Evolutionary conservation across 2,113 vertebrate species (phyloP).

Genomic region (Erythrocercus mccallii): DNA sequence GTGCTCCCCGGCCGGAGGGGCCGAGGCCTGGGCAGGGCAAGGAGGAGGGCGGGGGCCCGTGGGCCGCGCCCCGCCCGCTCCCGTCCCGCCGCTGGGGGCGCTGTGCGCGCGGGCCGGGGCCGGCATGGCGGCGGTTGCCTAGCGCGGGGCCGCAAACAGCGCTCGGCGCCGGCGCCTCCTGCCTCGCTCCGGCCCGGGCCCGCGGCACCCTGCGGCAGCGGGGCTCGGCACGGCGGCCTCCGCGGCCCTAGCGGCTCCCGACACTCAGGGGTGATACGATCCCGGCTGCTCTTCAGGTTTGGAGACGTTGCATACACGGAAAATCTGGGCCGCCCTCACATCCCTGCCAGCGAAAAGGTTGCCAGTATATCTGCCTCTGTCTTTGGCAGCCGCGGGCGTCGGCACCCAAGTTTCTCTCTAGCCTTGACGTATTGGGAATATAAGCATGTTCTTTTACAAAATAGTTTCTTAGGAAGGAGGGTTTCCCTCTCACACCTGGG

Average conservation of each 20-base stretch:
- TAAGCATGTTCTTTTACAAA: background rate
- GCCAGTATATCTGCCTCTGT: fast-evolving
- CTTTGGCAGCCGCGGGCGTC: background rate
- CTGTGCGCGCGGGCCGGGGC: background rate
- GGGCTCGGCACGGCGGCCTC: background rate
- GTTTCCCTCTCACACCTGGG: background rate
- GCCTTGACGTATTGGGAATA: fast-evolving
- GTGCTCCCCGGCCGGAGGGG: background rate
- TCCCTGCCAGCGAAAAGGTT: fast-evolving
- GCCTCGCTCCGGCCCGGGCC: background rate
- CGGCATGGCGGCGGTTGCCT: too few relatives aligned
- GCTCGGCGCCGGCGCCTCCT: too few relatives aligned
- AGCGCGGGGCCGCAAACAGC: too few relatives aligned
- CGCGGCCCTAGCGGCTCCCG: background rate
- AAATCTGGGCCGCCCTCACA: background rate
- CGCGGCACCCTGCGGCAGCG: background rate
- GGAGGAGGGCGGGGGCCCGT: too few relatives aligned
- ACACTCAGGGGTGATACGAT: too few relatives aligned
- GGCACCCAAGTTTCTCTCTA: fast-evolving
- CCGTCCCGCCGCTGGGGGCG: background rate
- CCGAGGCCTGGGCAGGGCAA: fast-evolving
- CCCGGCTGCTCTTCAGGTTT: background rate
- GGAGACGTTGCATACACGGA: background rate
- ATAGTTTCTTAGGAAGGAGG: background rate
- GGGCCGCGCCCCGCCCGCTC: too few relatives aligned